A percentile compares a stretch with the other conserved stretches of the same genome.
Evolutionary conservation across 2,888 invertebrate genomes (phyloP).

Genomic region (Eledone cirrhosa): DNA sequence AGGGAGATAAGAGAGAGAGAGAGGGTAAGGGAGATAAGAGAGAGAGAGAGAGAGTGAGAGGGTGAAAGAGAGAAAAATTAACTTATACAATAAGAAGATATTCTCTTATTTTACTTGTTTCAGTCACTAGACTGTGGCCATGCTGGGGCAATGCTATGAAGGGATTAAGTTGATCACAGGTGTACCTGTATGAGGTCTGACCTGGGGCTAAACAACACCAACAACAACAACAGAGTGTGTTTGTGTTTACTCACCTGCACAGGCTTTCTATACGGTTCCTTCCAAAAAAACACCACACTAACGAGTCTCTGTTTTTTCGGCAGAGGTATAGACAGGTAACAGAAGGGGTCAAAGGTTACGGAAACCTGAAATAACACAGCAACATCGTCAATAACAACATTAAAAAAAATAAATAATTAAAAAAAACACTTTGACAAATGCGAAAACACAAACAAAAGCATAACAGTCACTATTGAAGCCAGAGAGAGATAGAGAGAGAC

Average conservation of each 20-base stretch:
- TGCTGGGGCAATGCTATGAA: no score
- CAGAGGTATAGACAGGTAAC: conserved; percentile 69
- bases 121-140: no score
- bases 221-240: no score
- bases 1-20: neutral
- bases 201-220: no score
- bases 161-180: no score
- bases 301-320: conserved; percentile 66
- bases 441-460: neutral
- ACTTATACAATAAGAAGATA: no score
- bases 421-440: neutral
- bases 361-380: conserved; percentile 64
- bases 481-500: no score
- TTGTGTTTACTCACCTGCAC: conserved; percentile 58
- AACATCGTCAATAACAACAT: no score
- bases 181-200: no score
- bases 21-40: neutral
- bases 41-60: neutral
- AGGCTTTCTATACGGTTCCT: conserved; percentile 65
- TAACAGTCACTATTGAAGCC: no score
- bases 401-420: neutral
- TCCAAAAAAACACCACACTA: conserved; percentile 67
- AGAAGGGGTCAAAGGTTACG: conserved; percentile 71
- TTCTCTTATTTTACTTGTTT: no score
- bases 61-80: no score